These are phyloP conservation scores for Coregonus sp. DNA, from an alignment of 2,797 vertebrate genomes.

Conservation along the genomic window DNA sequence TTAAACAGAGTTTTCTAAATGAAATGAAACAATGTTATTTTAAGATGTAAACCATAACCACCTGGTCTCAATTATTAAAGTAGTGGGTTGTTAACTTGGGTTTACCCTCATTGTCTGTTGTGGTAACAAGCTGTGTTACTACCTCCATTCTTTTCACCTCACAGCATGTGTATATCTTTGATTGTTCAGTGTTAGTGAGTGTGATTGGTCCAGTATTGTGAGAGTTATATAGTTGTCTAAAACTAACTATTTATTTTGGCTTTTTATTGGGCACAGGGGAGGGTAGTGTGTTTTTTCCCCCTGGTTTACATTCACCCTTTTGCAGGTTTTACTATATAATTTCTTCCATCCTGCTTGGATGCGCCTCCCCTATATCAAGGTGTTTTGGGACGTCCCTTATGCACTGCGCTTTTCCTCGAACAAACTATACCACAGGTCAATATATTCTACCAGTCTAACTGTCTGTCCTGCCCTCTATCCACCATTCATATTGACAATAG, in stretches of 20 bases:
- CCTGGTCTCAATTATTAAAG: slow-evolving; percentile 4
- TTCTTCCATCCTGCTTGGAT: too few relatives aligned
- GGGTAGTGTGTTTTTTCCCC: too few relatives aligned
- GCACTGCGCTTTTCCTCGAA: too few relatives aligned
- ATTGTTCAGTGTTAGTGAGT: neutral
- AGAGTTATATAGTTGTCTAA: neutral
- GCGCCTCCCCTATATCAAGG: too few relatives aligned
- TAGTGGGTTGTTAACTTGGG: neutral
- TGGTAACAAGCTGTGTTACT: neutral
- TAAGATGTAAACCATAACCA: slow-evolving; percentile 16
- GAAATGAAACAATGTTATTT: slow-evolving; percentile 29
- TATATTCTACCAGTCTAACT: too few relatives aligned
- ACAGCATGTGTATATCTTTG: neutral
- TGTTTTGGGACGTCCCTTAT: too few relatives aligned
- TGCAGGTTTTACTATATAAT: too few relatives aligned
- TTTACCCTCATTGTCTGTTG: neutral
- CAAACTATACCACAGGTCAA: too few relatives aligned
- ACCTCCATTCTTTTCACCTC: neutral
- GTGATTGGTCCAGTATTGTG: neutral
- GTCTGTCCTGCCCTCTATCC: too few relatives aligned
- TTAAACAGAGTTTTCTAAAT: slow-evolving; percentile 7
- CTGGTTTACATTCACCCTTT: too few relatives aligned
- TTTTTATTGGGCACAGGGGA: too few relatives aligned
- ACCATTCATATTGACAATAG: too few relatives aligned
- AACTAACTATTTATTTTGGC: neutral